Evolutionary conservation across 2,113 vertebrate genomes (phyloP).

Genomic region (Aleadryas rufinucha): DNA sequence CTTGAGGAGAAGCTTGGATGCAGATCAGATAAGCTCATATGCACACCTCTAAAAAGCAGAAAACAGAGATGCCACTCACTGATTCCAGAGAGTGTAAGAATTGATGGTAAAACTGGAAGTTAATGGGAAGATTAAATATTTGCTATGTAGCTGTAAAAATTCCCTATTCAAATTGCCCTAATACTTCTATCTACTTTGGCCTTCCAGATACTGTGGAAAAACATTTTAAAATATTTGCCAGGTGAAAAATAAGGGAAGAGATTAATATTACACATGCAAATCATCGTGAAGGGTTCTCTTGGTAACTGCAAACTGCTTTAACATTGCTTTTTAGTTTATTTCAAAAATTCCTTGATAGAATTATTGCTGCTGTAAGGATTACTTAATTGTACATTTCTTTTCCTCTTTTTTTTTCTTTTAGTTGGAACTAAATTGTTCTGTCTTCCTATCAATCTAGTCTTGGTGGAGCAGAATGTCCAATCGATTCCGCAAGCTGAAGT

Average conservation of each 20-base stretch:
- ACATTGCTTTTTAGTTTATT: background rate
- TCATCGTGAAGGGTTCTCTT: background rate
- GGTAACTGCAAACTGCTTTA: background rate
- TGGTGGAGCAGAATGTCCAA: constrained; percentile 99
- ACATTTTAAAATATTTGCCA: background rate
- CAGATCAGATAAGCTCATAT: background rate
- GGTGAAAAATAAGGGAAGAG: background rate
- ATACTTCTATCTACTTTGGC: background rate
- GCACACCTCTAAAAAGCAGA: background rate
- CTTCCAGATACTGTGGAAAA: background rate
- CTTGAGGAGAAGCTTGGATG: background rate
- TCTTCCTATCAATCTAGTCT: constrained; percentile 76
- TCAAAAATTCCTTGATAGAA: background rate
- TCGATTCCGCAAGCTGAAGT: constrained; percentile 91
- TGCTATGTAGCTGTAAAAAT: background rate
- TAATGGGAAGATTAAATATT: background rate
- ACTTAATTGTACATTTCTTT: background rate
- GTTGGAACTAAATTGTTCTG: constrained; percentile 4
- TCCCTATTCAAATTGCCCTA: background rate
- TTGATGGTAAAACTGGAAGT: background rate
- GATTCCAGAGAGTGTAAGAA: background rate
- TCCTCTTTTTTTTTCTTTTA: background rate
- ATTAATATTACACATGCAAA: background rate
- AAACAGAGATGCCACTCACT: background rate
- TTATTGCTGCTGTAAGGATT: background rate